These are phyloP conservation scores for Tautogolabrus adspersus DNA, from an alignment of 2,113 vertebrate genomes.

Conservation along the genomic window DNA sequence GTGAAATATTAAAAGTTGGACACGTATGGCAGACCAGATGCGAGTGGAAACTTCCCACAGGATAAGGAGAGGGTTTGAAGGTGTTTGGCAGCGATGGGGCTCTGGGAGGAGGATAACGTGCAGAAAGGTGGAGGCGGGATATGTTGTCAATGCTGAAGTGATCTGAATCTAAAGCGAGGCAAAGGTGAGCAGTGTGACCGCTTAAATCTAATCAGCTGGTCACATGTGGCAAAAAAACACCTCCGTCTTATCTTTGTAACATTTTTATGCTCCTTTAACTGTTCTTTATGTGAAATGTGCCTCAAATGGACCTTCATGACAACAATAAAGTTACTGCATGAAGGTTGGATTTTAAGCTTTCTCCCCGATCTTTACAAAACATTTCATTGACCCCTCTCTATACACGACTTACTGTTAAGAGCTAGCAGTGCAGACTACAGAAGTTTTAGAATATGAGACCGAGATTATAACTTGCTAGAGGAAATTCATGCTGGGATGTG, in stretches of 20 bases:
- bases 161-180: not conserved
- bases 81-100: constrained; percentile 9
- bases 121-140: not conserved
- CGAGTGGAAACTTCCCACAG: constrained; percentile 75
- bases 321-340: too few species aligned
- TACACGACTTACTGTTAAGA: too few species aligned
- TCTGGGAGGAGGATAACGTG: not conserved
- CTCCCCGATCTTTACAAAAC: too few species aligned
- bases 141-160: not conserved
- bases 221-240: not conserved
- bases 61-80: constrained; percentile 26
- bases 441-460: too few species aligned
- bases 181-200: not conserved
- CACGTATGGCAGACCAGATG: constrained; percentile 21
- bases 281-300: too few species aligned
- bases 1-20: constrained; percentile 72
- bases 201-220: constrained; percentile 10
- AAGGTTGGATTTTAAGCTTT: too few species aligned
- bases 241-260: not conserved
- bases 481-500: too few species aligned
- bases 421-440: too few species aligned
- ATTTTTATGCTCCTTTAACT: not conserved
- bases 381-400: too few species aligned
- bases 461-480: too few species aligned
- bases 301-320: too few species aligned